Conservation (phyloP, 2,888 invertebrate genomes). For the Pheosia tremula region DNA sequence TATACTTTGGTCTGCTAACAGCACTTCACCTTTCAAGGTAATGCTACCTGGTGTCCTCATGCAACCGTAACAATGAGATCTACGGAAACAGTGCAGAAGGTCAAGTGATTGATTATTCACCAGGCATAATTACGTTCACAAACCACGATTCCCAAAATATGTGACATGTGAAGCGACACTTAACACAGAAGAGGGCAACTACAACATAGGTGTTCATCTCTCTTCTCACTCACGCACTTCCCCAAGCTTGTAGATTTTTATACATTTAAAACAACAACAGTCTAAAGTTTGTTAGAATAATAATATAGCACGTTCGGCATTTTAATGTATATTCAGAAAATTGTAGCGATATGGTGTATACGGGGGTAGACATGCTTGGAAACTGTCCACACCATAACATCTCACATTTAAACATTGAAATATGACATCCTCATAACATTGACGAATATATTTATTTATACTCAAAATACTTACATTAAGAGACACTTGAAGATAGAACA, state of each 20-base stretch:
- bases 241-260: slow-evolving; percentile 51
- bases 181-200: slow-evolving; percentile 48
- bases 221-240: slow-evolving; percentile 46
- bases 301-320: slow-evolving; percentile 48
- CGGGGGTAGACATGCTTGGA: slow-evolving; percentile 23
- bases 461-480: slow-evolving; percentile 79
- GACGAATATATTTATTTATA: slow-evolving; percentile 68
- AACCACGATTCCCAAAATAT: slow-evolving; percentile 39
- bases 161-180: slow-evolving; percentile 55
- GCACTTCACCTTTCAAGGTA: slow-evolving; percentile 27
- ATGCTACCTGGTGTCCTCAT: slow-evolving; percentile 37
- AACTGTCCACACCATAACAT: slow-evolving; percentile 33
- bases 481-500: slow-evolving; percentile 83
- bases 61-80: neutral
- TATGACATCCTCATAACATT: slow-evolving; percentile 64
- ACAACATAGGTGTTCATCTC: slow-evolving; percentile 45
- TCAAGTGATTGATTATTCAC: slow-evolving; percentile 16
- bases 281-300: slow-evolving; percentile 53
- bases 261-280: slow-evolving; percentile 65
- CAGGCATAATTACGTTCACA: slow-evolving; percentile 48
- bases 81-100: neutral
- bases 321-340: slow-evolving; percentile 42
- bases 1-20: slow-evolving; percentile 42
- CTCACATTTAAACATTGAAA: slow-evolving; percentile 63
- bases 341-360: slow-evolving; percentile 34